Evolutionary conservation across 2,888 invertebrate species (phyloP).

Genomic region (Orchestes rusci): DNA sequence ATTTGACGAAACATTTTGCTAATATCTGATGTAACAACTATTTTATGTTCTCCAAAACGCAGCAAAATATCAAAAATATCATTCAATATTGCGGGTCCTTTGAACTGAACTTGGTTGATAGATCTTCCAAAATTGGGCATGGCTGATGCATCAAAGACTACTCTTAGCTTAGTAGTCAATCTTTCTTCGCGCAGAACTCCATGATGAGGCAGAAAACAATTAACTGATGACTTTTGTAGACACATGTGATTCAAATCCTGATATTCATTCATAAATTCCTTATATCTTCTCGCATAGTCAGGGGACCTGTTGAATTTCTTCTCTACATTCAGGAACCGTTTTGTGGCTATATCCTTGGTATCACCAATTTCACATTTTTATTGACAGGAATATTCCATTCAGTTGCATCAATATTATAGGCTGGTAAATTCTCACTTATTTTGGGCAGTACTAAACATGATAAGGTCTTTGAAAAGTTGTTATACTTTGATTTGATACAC

Average conservation of each 20-base stretch:
- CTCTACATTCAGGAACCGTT: too few species aligned
- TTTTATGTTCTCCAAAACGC: constrained; percentile 3
- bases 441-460: not conserved
- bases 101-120: constrained; percentile 5
- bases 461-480: not conserved
- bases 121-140: constrained; percentile 9
- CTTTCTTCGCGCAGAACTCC: constrained; percentile 6
- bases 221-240: too few species aligned
- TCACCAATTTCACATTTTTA: too few species aligned
- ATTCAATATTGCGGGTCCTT: constrained; percentile 5
- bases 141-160: constrained; percentile 11
- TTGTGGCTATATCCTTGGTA: too few species aligned
- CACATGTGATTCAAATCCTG: too few species aligned
- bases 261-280: too few species aligned
- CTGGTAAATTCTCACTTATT: not conserved
- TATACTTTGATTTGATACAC: not conserved
- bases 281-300: too few species aligned
- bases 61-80: constrained; percentile 9
- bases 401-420: not conserved
- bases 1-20: too few species aligned
- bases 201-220: too few species aligned
- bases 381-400: not conserved
- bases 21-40: constrained; percentile 5
- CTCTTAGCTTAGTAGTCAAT: constrained; percentile 6
- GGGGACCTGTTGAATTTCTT: too few species aligned